Conservation (phyloP, 2,113 vertebrate species). For the Scatophagus argus region DNA sequence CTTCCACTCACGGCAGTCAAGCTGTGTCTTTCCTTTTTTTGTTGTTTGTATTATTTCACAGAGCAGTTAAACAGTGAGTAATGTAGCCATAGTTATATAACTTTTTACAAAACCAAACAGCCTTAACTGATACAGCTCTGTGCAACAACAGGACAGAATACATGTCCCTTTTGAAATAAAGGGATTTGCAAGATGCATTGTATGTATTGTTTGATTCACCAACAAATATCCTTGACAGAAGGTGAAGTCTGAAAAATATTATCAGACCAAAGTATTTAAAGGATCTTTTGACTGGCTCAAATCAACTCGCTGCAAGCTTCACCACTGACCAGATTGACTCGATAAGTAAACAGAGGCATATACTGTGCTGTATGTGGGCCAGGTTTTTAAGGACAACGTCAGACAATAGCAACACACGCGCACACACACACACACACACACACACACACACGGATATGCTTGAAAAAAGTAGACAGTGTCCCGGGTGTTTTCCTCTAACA, state of each 20-base stretch:
- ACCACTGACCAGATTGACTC: conserved; percentile 10
- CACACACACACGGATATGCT: neutral
- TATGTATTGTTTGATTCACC: neutral
- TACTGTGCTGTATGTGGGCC: conserved; percentile 6
- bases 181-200: neutral
- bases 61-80: neutral
- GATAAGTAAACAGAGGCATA: conserved; percentile 44
- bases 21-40: neutral
- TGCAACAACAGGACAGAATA: neutral
- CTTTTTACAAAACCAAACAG: neutral
- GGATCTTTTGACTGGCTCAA: conserved; percentile 1
- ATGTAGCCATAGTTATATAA: neutral
- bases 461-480: neutral
- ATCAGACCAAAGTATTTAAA: conserved; percentile 18
- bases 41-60: neutral
- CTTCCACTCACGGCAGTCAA: neutral
- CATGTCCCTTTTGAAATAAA: neutral
- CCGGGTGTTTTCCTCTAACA: conserved; percentile 65
- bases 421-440: conserved; percentile 1
- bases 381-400: conserved; percentile 15
- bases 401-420: conserved; percentile 14
- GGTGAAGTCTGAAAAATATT: conserved; percentile 9
- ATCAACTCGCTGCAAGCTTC: conserved; percentile 25
- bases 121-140: neutral
- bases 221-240: neutral